Base-by-base conservation (phyloP, 1,140 invertebrate genomes). In the Drosophila rufa region DNA sequence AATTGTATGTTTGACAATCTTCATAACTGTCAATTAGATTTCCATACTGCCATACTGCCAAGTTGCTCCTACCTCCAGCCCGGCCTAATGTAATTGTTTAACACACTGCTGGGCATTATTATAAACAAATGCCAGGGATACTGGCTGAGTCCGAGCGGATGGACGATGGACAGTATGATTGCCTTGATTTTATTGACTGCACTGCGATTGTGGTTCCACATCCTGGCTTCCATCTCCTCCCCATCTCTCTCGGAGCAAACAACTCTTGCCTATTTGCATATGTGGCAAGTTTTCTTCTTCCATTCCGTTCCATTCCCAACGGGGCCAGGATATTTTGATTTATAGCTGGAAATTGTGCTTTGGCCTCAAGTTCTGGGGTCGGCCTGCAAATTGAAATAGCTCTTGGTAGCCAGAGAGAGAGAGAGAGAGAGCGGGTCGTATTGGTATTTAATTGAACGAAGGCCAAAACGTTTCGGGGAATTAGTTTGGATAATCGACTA, bases 11-110 rank as follows among this genome's bases (percentile, higher is more conserved):
- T 90, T 90, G 85, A 85, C 86, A 91, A 90, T 90, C 86, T 90
- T 90, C 85, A 90, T 90, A 90, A 90, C 85, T 90, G 85, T 90
- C 85, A 90, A 90, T 90, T 90, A 82, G 80, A 90, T 90, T 90
- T 81, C 73, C 84, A 61, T 71, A 12, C 76, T 68, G 81, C 57
- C 71, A 19, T 19, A 19, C 19, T 22, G 19, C 19, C 19, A 22
- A 22, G 19, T 22, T 22, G 19, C 19, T 27, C 27, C 27, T 27
- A 27, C 33, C 36, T 15, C 19, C 4, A 4, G 4, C 19, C 14
- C 36, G 22, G 19, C 42, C 84, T 87, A 81, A 81, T 89, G 74
- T 89, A 90, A 89, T 89, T 89, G 84, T 89, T 89, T 81, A 90
- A 89, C 84, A 78, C 80, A 87, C 85, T 80, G 53, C 77, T 75